Conservation (phyloP, 2,113 vertebrate species). For the Hoplias malabaricus region DNA sequence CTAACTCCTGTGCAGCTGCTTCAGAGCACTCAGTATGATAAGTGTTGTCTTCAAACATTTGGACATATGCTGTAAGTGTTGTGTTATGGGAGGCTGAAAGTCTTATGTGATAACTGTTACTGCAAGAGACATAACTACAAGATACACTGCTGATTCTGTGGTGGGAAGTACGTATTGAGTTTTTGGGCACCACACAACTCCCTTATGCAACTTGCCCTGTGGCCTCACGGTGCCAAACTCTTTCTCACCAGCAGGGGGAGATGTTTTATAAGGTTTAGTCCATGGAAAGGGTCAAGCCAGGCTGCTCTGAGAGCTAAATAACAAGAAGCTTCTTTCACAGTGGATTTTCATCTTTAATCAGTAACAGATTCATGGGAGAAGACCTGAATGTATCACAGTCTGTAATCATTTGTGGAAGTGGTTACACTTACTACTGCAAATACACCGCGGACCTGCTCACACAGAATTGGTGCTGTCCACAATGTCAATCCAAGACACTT, state of each 20-base stretch:
- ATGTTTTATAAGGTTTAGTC: conserved; percentile 14
- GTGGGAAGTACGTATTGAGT: not conserved
- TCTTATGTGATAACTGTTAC: not conserved
- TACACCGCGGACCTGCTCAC: too few relatives aligned
- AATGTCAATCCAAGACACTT: too few relatives aligned
- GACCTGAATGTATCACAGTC: not conserved
- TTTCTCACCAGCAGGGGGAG: conserved; percentile 34
- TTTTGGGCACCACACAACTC: not conserved
- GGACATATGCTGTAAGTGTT: too few relatives aligned
- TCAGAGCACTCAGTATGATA: too few relatives aligned
- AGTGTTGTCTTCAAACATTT: too few relatives aligned
- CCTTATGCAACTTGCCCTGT: not conserved
- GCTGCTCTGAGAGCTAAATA: not conserved
- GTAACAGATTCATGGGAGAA: not conserved
- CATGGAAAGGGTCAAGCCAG: too few relatives aligned
- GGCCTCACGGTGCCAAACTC: not conserved
- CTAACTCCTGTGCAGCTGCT: too few relatives aligned
- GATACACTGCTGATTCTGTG: not conserved
- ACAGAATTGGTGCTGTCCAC: too few relatives aligned
- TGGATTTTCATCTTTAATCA: not conserved
- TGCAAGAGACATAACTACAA: not conserved
- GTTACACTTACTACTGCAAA: not conserved
- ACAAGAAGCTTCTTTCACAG: not conserved
- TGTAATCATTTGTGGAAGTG: not conserved
- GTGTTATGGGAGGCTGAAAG: not conserved